Base-by-base conservation (phyloP, 2,113 vertebrate genomes). In the Mastomys coucha region DNA sequence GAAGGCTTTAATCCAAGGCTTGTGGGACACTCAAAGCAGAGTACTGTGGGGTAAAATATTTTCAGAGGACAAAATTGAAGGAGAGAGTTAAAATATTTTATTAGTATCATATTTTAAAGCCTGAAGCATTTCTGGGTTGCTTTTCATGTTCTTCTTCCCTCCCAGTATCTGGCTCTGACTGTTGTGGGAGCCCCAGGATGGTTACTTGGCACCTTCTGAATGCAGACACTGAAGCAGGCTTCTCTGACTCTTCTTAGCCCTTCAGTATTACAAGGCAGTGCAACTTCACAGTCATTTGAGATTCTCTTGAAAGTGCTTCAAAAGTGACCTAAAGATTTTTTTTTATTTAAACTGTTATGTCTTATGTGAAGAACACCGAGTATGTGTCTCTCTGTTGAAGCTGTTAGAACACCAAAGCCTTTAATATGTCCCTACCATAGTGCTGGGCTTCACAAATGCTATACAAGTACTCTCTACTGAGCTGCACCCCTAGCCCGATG, bases 21-120 rank as follows among this genome's bases (percentile, higher is more conserved):
- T 98, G 95, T 84, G 92, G 96, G 94, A 98, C 98, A 96, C 63
- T 94, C 94, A 97, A 96, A 97, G 70, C 69, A 96, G 58, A 97
- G 94, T 26, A 93, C 92, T 95, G 51, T n/a, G 51, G 76, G 65
- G 69, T 75, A 49, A 97, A 97, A 8, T 81, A 96, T 89, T 97
- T 98, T 96, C 93, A 97, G 2, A 91, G 42, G 49, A 95, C 72
- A 88, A 96, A 91, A 94, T 60, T 82, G 60, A 98, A 97, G 76
- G 86, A 94, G 86, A 97, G 45, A 20, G 11, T 95, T 67, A 89
- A 89, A 91, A 76, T 2, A 1, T 95, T 91, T 98, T 78, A 53
- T 53, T 17, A 94, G 45, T 5, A 73, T 12, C 89, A 28, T 90
- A 76, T 36, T 97, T 75, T 58, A 53, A 70, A 93, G 11, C 53